Evolutionary conservation across 2,113 vertebrate species (phyloP).

Genomic region (Daboia siamensis): DNA sequence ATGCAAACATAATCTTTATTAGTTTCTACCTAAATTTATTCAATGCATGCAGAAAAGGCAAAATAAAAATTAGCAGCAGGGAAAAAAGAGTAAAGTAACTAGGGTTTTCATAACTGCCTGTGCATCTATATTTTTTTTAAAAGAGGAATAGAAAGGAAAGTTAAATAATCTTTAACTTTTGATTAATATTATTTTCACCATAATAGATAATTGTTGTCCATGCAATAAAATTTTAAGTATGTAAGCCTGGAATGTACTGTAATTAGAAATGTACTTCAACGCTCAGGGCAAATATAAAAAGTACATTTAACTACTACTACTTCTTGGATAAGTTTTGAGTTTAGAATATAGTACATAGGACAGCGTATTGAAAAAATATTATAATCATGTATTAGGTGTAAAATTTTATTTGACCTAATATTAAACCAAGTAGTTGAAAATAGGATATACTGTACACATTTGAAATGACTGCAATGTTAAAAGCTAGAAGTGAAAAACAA

Average conservation of each 20-base stretch:
- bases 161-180: neutral
- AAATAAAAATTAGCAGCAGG: constrained; percentile 10
- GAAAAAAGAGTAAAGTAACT: neutral
- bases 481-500: neutral
- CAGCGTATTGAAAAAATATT: neutral
- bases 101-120: neutral
- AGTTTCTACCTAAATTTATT: constrained; percentile 16
- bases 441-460: neutral
- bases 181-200: neutral
- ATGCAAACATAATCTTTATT: neutral
- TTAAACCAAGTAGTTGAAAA: neutral
- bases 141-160: neutral
- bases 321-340: neutral
- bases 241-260: neutral
- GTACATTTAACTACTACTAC: neutral
- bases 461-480: neutral
- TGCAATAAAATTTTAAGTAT: neutral
- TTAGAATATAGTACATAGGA: neutral
- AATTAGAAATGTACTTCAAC: neutral
- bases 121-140: neutral
- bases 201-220: neutral
- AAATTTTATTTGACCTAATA: neutral
- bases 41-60: neutral
- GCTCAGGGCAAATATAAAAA: neutral
- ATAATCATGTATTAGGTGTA: neutral